A percentile compares a stretch with the other conserved stretches of the same genome.
Conservation (phyloP, 2,113 vertebrate genomes). For the Microtus montanus region DNA sequence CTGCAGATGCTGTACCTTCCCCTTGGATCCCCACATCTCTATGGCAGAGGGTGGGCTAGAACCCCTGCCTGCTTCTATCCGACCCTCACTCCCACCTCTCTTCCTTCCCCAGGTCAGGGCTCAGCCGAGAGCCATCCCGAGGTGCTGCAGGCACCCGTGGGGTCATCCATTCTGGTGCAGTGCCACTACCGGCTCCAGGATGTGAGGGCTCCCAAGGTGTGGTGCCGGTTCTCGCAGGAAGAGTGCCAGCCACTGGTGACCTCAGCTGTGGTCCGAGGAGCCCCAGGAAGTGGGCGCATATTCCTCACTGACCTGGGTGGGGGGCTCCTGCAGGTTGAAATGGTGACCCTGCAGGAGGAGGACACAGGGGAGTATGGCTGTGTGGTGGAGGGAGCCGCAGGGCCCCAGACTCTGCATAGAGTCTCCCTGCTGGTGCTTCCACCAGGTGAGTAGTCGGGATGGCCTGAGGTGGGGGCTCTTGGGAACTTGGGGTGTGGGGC, state of each 20-base stretch:
- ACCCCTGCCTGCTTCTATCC: too few species aligned
- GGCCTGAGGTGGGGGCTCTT: neutral
- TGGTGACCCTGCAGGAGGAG: conserved; percentile 72
- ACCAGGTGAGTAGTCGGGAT: conserved; percentile 46
- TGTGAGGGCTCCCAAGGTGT: conserved; percentile 78
- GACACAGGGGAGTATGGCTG: conserved; percentile 86
- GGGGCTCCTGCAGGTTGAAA: conserved; percentile 83
- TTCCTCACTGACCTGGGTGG: conserved; percentile 78
- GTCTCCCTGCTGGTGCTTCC: conserved; percentile 79
- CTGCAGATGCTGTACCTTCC: too few species aligned
- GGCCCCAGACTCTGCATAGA: conserved; percentile 52
- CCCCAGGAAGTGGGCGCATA: neutral
- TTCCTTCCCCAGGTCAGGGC: conserved; percentile 49
- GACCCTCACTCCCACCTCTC: neutral
- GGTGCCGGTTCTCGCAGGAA: conserved; percentile 77
- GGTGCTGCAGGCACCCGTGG: neutral
- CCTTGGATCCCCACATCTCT: neutral
- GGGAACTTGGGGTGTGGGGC: neutral
- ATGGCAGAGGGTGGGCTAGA: neutral
- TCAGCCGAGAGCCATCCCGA: neutral
- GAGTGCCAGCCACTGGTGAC: conserved; percentile 78
- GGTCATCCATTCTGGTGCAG: conserved; percentile 63
- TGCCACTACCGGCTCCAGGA: conserved; percentile 73
- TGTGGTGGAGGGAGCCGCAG: conserved; percentile 33
- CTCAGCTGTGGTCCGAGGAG: conserved; percentile 62